Base-by-base conservation (phyloP, 2,888 invertebrate species). In the Drosophila picticornis region DNA sequence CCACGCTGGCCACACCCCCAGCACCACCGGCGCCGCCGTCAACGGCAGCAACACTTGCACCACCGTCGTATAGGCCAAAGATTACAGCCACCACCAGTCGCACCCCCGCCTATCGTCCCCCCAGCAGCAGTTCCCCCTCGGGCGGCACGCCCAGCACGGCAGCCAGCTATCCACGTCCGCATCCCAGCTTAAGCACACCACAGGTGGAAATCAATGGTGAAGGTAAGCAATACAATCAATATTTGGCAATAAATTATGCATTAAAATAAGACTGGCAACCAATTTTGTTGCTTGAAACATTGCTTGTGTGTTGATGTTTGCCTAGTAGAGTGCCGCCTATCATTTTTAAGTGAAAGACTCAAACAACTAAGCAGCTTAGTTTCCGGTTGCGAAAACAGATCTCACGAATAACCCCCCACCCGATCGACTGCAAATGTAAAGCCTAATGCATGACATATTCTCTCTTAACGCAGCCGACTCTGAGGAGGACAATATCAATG, bases 401-500 rank as follows among this genome's bases (percentile, higher is more conserved):
- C 22, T 13, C 11, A 43, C 22, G 2, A 43, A 22, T 43, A 22
- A 22, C 2, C 22, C 11, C 38, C 22, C 11, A 22, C 5, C 22
- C 43, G 11, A 43, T 22, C 43, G 11, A 22, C 11, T 48, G 27
- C 27, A 27, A 50, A 50, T 50, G 4, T 13, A 11, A 43, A 43
- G 6, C 50, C 19, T 51, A 51, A 51, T n/a, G 9, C 29, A 11
- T 10, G 13, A 51, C 10, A n/a, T n/a, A 1, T 11, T 57, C 38
- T 36, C 6, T 38, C 16, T 19, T 4, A 9, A 36, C 3, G n/a
- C n/a, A 92, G 93, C 74, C 48, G 93, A 92, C 19, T 92, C 93
- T 46, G 93, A 93, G 66, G 93, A 93, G 79, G 93, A 93, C 2
- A 88, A 90, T 40, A 91, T 92, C 53, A 92, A 93, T 31, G 93